Conservation (phyloP, 2,113 vertebrate genomes). For the Aythya baeri region DNA sequence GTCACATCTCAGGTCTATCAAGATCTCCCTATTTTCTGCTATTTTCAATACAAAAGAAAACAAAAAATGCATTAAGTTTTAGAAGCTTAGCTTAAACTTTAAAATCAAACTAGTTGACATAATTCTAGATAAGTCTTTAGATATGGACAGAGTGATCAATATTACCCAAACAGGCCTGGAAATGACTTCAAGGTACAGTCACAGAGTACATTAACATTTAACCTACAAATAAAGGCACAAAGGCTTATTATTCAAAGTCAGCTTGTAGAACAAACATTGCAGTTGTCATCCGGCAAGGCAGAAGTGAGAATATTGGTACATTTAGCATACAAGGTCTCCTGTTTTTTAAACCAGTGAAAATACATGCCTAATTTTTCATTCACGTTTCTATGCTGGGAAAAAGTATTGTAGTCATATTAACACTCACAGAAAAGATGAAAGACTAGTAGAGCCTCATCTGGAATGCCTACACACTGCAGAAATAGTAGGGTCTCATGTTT, state of each 20-base stretch:
- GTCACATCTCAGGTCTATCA: slow-evolving; percentile 22
- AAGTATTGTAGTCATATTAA: background rate
- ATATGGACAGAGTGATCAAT: background rate
- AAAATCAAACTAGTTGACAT: slow-evolving; percentile 34
- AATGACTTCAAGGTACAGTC: background rate
- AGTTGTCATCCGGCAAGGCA: background rate
- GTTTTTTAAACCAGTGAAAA: background rate
- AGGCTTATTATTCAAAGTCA: background rate
- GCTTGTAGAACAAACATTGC: background rate
- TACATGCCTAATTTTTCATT: background rate
- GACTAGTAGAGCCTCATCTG: background rate
- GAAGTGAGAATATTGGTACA: background rate
- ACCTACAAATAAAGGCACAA: background rate
- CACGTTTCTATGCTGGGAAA: background rate
- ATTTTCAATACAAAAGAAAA: slow-evolving; percentile 50
- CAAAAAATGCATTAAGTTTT: slow-evolving; percentile 10
- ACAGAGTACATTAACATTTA: background rate
- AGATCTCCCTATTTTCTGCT: slow-evolving; percentile 4
- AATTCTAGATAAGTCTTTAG: background rate
- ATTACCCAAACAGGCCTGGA: background rate
- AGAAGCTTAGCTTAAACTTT: slow-evolving; percentile 16
- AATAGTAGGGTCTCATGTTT: background rate
- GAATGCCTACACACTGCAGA: background rate
- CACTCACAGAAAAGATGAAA: background rate
- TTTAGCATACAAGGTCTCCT: background rate